Conservation (phyloP, 2,888 invertebrate genomes). For the Orthosia gracilis region DNA sequence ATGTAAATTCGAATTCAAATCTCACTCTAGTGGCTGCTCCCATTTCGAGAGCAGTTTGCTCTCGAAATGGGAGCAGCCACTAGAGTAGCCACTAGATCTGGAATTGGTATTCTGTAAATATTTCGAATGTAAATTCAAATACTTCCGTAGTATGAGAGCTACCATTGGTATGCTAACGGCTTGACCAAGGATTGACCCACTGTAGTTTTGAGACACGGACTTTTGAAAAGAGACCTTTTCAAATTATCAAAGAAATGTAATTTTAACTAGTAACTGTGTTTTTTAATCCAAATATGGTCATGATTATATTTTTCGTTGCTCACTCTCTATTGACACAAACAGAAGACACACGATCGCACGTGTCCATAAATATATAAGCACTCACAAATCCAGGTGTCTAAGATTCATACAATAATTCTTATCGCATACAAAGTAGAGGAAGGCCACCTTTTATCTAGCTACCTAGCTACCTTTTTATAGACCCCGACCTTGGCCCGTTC, state of each 20-base stretch:
- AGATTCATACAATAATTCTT: slow-evolving; percentile 65
- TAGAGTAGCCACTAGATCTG: slow-evolving; percentile 1
- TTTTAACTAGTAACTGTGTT: too few relatives aligned
- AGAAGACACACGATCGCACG: slow-evolving; percentile 30
- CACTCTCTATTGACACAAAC: slow-evolving; percentile 11
- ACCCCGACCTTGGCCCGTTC: slow-evolving; percentile 79
- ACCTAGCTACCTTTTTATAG: slow-evolving; percentile 71
- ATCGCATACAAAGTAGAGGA: slow-evolving; percentile 60
- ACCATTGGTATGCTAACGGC: neutral
- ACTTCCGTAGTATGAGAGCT: neutral
- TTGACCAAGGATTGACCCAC: neutral
- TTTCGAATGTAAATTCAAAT: neutral
- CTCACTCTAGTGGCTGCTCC: neutral
- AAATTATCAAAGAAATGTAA: too few relatives aligned
- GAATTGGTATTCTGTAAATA: slow-evolving; percentile 8
- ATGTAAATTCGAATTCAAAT: slow-evolving; percentile 3
- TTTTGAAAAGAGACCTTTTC: neutral
- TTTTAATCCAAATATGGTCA: neutral
- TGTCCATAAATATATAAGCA: slow-evolving; percentile 23
- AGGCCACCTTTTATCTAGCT: slow-evolving; percentile 68
- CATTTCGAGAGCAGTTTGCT: neutral
- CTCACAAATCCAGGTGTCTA: slow-evolving; percentile 62
- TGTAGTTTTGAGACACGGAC: neutral
- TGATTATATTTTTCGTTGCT: neutral
- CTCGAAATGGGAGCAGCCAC: too few relatives aligned